Evolutionary conservation across 2,113 vertebrate species (phyloP), one percentile per base, ranked within the genome.

Genomic region (Cinclus cinclus): DNA sequence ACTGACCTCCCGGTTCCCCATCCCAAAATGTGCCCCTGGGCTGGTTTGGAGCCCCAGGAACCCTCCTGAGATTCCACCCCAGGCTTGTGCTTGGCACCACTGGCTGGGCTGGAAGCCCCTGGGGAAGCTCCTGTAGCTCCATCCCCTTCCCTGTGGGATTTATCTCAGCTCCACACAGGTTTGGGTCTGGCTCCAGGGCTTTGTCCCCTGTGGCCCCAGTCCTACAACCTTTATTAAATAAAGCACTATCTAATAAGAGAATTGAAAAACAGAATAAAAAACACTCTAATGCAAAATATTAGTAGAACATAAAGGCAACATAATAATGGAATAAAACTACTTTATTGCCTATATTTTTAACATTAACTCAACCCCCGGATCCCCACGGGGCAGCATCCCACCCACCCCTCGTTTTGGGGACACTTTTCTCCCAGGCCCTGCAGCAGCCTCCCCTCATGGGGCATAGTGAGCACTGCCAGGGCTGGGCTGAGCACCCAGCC

Each of bases 361-460:
- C 9, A 23, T 41, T 41, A 49, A 15, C 49, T 39, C 23, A 27
- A 41, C 7, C 14, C 41, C 42, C 35, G 41, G 30, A 33, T 33
- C 7, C 35, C 46, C 28, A 10, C 6, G 4, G 52, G n/a, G 42
- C n/a, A 3, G 4, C 15, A 53, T n/a, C 3, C 15, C 15, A 0
- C 60, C 24, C 39, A 10, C 7, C 23, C 28, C 22, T 27, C 37
- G 41, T 3, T 3, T 33, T 0, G 4, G 6, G 23, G 47, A 44
- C 31, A 30, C 5, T 15, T 23, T 18, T 28, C 1, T 25, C 31
- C 37, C 2, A 50, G 46, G 37, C 37, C 27, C 30, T 24, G 4
- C 28, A 33, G 5, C 44, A 9, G 27, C 27, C 44, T 15, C n/a
- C 25, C 71, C 33, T 35, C 33, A 35, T 7, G 41, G 41, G 31